phyloP scores from a whole-genome alignment of 2,888 invertebrate species.

The Heteromyza rotundicornis region DNA sequence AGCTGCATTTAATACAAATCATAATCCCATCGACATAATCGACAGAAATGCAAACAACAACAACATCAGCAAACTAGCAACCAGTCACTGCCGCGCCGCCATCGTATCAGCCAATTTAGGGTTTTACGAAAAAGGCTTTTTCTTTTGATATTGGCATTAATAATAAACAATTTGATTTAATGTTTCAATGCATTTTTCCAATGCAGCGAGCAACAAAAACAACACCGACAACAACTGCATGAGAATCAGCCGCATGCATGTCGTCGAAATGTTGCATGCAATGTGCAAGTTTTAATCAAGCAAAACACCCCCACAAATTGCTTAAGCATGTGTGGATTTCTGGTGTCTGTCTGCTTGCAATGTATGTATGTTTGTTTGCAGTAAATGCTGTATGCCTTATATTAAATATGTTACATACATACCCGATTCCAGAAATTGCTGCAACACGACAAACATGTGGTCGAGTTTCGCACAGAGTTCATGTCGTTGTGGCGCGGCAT shows the following conservation, averaged over 20 bases:
- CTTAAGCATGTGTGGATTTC: background rate
- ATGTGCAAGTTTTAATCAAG: constrained; percentile 13
- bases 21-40: constrained; percentile 11
- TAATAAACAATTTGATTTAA: constrained; percentile 18
- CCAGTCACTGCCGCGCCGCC: background rate
- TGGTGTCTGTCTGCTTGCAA: background rate
- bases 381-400: constrained; percentile 4
- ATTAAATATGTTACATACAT: background rate
- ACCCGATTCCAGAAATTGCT: background rate
- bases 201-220: background rate
- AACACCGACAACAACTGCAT: background rate
- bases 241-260: too few relatives aligned
- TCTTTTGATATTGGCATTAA: constrained; percentile 2
- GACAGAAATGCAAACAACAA: constrained; percentile 9
- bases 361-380: background rate
- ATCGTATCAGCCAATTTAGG: constrained; percentile 5
- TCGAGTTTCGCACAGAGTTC: background rate
- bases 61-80: background rate
- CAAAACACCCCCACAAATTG: constrained; percentile 12
- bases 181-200: background rate
- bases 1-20: constrained; percentile 13
- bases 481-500: background rate
- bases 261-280: constrained; percentile 10
- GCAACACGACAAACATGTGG: constrained; percentile 8
- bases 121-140: background rate